These are phyloP conservation scores for Macroglossus sobrinus DNA, from an alignment of 2,113 vertebrate genomes.

Conservation along the genomic window DNA sequence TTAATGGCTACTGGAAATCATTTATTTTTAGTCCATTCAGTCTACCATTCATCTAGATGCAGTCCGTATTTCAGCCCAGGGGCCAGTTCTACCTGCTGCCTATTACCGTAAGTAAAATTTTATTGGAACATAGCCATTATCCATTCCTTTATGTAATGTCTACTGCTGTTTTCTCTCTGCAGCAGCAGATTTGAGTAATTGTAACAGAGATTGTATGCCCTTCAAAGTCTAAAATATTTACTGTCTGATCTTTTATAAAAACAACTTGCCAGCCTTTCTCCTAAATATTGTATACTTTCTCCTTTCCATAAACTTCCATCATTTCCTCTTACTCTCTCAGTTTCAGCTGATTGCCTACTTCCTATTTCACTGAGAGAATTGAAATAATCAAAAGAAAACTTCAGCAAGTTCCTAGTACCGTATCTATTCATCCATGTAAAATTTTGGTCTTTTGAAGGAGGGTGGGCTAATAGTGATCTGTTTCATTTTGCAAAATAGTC, in stretches of 20 bases:
- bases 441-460: conserved; percentile 16
- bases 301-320: not conserved
- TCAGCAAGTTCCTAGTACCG: not conserved
- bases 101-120: not conserved
- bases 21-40: not conserved
- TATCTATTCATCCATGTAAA: not conserved
- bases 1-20: not conserved
- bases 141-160: not conserved
- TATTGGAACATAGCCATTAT: not conserved
- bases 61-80: not conserved
- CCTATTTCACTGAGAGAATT: not conserved
- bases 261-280: not conserved
- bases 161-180: not conserved
- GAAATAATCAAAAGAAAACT: not conserved
- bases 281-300: not conserved
- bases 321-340: not conserved
- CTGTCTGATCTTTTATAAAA: not conserved
- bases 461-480: not conserved
- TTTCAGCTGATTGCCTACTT: not conserved
- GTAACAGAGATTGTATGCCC: not conserved
- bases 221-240: not conserved
- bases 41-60: not conserved
- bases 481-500: conserved; percentile 30
- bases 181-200: not conserved
- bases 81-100: not conserved